Percentiles rank a stretch among this genome's conserved stretches.
Evolutionary conservation across 2,888 invertebrate species (phyloP).

Genomic region (Aphidoletes aphidimyza): DNA sequence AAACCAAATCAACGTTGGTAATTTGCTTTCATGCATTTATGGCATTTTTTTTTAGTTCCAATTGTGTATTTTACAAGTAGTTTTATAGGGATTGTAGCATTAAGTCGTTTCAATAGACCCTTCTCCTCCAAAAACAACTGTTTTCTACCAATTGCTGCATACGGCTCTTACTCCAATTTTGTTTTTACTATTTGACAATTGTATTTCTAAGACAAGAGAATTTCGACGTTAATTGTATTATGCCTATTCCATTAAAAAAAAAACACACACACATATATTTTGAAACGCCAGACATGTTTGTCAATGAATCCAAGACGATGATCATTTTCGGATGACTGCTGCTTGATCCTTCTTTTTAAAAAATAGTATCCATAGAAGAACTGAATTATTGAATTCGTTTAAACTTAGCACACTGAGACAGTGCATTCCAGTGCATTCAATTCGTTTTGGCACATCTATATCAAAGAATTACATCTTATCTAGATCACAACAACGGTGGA

Average conservation of each 20-base stretch:
- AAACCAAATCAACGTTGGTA: background rate
- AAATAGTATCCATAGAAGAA: background rate
- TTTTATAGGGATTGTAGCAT: background rate
- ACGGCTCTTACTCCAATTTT: background rate
- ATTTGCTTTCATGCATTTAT: constrained; percentile 46
- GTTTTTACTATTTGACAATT: constrained; percentile 14
- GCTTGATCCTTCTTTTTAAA: no score
- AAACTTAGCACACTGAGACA: no score
- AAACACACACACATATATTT: background rate
- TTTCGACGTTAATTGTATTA: background rate
- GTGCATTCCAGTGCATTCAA: background rate
- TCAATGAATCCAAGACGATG: no score
- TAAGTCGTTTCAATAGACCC: background rate
- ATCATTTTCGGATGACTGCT: no score
- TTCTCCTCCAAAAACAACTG: background rate
- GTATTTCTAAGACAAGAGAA: background rate
- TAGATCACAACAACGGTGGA: background rate
- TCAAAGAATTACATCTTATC: background rate
- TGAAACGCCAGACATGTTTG: no score
- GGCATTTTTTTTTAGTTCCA: background rate
- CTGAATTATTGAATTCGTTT: no score
- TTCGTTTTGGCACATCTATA: background rate
- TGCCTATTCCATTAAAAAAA: background rate
- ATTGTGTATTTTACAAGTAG: constrained; percentile 4
- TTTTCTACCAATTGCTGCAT: background rate